Percentiles rank a stretch among this genome's conserved stretches.
phyloP scores from a whole-genome alignment of 1,140 invertebrate genomes.

The Papilio xuthus region DNA sequence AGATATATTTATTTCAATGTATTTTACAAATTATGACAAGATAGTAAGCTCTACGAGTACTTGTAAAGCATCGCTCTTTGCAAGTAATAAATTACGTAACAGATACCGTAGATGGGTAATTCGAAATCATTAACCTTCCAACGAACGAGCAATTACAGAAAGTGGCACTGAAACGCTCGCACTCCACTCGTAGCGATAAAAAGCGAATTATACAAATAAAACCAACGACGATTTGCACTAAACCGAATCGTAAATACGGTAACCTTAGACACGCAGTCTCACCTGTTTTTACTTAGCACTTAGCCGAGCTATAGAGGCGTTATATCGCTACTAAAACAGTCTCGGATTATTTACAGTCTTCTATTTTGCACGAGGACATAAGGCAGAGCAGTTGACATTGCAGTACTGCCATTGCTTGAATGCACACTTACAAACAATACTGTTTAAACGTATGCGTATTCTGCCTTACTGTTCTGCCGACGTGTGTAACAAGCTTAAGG shows the following conservation, averaged over 20 bases:
- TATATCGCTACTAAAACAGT: constrained; percentile 43
- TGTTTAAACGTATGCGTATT: neutral
- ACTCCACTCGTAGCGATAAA: constrained; percentile 33
- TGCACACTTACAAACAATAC: neutral
- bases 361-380: too few relatives aligned
- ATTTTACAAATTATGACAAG: too few relatives aligned
- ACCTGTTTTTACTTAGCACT: constrained; percentile 43
- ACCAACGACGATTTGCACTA: constrained; percentile 11
- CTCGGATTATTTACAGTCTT: constrained; percentile 40
- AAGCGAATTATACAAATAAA: constrained; percentile 40
- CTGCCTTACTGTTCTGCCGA: neutral
- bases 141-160: constrained; percentile 35
- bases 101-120: neutral
- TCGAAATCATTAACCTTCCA: constrained; percentile 25
- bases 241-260: constrained; percentile 31
- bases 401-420: neutral
- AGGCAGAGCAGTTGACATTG: neutral
- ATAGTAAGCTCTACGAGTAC: too few relatives aligned
- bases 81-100: neutral
- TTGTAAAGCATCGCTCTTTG: too few relatives aligned
- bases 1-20: too few relatives aligned
- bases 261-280: constrained; percentile 28
- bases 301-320: constrained; percentile 28
- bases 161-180: constrained; percentile 12
- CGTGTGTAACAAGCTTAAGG: neutral